A percentile compares a stretch with the other conserved stretches of the same genome.
Conservation (phyloP, 2,888 invertebrate species). For the Habroteleia sp. region DNA sequence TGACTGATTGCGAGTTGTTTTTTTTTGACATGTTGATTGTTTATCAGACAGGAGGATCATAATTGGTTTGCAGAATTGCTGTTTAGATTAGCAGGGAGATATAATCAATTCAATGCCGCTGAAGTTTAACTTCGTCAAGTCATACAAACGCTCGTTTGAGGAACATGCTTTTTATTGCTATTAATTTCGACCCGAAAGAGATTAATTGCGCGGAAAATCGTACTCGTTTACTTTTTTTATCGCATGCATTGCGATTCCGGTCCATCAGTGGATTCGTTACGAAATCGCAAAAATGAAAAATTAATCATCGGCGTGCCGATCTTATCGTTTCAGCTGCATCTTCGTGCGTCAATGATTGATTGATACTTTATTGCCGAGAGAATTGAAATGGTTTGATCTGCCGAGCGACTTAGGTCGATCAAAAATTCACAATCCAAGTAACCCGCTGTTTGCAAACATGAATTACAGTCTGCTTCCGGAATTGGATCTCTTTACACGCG, state of each 20-base stretch:
- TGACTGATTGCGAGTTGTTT: constrained; percentile 34
- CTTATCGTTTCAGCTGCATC: constrained; percentile 25
- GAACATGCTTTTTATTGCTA: constrained; percentile 39
- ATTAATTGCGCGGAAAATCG: constrained; percentile 42
- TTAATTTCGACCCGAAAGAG: constrained; percentile 39
- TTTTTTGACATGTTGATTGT: constrained; percentile 43
- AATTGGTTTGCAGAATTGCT: constrained; percentile 50
- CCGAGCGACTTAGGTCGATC: background rate
- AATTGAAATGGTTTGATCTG: background rate
- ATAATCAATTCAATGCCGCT: constrained; percentile 38
- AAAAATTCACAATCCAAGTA: background rate
- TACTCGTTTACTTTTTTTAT: constrained; percentile 11
- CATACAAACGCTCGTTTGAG: constrained; percentile 34
- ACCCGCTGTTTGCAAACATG: background rate
- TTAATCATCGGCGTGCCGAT: constrained; percentile 1
- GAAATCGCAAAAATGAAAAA: constrained; percentile 9
- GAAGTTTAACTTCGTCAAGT: constrained; percentile 42
- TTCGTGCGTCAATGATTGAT: background rate
- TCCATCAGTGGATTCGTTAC: background rate
- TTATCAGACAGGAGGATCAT: constrained; percentile 40
- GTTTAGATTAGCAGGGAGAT: constrained; percentile 50
- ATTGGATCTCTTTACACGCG: constrained; percentile 15
- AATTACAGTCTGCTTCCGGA: background rate
- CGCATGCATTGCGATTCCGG: constrained; percentile 1
- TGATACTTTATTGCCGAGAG: background rate